Evolutionary conservation across 2,888 invertebrate species (phyloP), one percentile per base, ranked within the genome.

Genomic region (Drosophila histrio): DNA sequence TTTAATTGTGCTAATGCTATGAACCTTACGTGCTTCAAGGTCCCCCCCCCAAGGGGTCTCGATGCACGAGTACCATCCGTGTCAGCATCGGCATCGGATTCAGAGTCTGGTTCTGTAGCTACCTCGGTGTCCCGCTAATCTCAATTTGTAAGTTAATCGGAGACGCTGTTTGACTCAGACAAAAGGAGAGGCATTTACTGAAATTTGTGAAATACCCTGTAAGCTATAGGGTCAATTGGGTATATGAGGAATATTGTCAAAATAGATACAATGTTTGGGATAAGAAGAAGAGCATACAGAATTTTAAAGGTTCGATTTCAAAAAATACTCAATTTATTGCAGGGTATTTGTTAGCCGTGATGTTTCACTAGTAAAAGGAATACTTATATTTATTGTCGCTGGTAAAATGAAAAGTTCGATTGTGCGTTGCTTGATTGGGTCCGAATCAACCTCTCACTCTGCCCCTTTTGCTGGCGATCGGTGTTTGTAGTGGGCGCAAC

Each of bases 61-160:
- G 72, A 75, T 70, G 72, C 77, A 70, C 8, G 72, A 79, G 74
- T 82, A 82, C 79, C 84, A 77, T 78, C 62, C 30, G 24, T 38
- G 30, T 17, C 70, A 54, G 43, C 30, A 46, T 71, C 63, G 19
- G 52, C 43, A 19, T 44, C 39, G 22, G 49, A 34, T 19, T 21
- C 39, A 22, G 22, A 56, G 24, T 36, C 57, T 36, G 30, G 11
- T 32, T 41, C 60, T 58, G 56, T 49, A 47, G 81, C 75, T 71
- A 74, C 70, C 67, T 64, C 59, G 90, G 88, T 89, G 87, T 90
- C 90, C 90, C 90, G 90, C 90, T 84, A 90, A 84, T 82, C 82
- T 87, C 85, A 90, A 90, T 90, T 90, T 90, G 89, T 89, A 87
- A 79, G 89, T 88, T 87, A 86, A 88, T 89, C 87, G 90, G 78